phyloP scores from a whole-genome alignment of 92 coral and sea anemone genomes.

The Paragorgia papillata region DNA sequence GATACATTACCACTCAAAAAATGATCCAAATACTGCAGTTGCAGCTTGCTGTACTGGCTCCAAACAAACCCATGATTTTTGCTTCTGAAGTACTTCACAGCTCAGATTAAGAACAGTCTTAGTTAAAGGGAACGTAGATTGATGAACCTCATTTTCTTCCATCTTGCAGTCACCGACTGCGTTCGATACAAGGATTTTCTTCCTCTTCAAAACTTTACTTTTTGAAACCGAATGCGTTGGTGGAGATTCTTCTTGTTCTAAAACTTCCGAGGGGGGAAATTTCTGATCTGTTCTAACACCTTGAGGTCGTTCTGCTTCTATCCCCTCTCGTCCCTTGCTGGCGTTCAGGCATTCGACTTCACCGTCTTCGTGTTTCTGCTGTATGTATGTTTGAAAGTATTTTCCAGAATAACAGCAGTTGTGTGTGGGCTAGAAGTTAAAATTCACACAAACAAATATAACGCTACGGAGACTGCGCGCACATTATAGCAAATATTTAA shows the following conservation, averaged over 20 bases:
- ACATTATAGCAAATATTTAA: no score
- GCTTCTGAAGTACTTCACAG: constrained; percentile 81
- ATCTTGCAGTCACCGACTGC: neutral
- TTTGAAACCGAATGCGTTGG: constrained; percentile 1
- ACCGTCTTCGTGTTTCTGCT: neutral
- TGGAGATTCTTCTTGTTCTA: constrained; percentile 16
- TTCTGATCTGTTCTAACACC: neutral
- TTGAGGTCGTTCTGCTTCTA: neutral
- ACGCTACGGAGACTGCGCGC: no score
- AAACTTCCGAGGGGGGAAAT: neutral
- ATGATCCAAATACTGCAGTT: constrained; percentile 72
- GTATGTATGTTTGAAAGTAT: neutral
- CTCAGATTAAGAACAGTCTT: constrained; percentile 65
- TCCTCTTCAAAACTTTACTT: constrained; percentile 12
- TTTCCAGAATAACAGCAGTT: constrained; percentile 33
- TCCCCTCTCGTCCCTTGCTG: neutral
- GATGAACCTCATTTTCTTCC: neutral
- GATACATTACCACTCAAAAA: constrained; percentile 91
- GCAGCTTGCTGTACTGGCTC: constrained; percentile 85
- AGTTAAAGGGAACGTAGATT: constrained; percentile 61
- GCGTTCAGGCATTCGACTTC: neutral
- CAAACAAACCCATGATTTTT: constrained; percentile 77
- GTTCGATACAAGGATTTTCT: constrained; percentile 26
- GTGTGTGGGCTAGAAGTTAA: constrained; percentile 8
- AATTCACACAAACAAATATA: no score